Base-by-base conservation (phyloP, 37 sponge, comb jelly and placozoan species). In the Bolinopsis microptera region DNA sequence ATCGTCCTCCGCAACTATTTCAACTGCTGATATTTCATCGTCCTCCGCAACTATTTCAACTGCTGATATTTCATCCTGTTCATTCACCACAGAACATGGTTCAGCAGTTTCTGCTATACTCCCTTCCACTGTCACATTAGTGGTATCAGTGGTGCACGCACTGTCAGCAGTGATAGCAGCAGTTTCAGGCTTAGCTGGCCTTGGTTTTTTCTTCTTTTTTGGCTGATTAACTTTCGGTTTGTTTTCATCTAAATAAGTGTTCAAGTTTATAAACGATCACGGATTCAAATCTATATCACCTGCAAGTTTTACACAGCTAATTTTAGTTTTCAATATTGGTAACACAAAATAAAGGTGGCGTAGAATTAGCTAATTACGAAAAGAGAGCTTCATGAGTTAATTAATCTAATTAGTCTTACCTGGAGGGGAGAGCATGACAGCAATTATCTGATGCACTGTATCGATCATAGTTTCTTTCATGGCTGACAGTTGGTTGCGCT, bases 401-500 rank as follows among this genome's bases (percentile, higher is more conserved):
- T n/a, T n/a, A n/a, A n/a, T n/a, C n/a, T n/a, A n/a, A n/a, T n/a
- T n/a, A n/a, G n/a, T 48, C 61, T 48, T 18, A 72, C 75, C 75
- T 23, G 75, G 75, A 5, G 75, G 31, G 5, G 26, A 30, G 31
- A 30, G 75, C 13, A 72, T 72, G 18, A 72, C 31, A 30, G 75
- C 26, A n/a, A 72, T 72, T 3, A 28, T 86, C 31, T 86, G 41
- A 27, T 86, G 48, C 37, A 34, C 36, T 28, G 35, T 33, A 40
- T 37, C 90, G 2, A 86, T 41, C 61, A 86, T 41, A 13, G 26
- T n/a, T 39, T 86, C 90, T 38, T 33, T 86, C 90, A 86, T 33
- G 3, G 26, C 48, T 13, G 32, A 40, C 25, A 86, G 61, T 2
- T 16, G 26, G 36, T 13, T 39, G 2, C n/a, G 16, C 90, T 86